Conservation (phyloP, 92 coral and sea anemone species). For the Epizoanthus ramosus region DNA sequence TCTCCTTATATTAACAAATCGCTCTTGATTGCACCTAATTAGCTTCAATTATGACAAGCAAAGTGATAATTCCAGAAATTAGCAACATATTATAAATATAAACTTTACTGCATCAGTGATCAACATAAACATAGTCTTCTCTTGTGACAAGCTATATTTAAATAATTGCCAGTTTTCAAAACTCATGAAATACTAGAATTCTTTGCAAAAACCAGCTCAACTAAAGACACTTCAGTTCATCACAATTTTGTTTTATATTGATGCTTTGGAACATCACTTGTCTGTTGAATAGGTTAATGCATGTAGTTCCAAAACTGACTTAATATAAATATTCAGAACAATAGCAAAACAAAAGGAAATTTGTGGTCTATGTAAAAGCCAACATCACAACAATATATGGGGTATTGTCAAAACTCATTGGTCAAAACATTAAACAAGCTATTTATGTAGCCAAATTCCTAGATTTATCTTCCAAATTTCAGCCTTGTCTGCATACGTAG, state of each 20-base stretch:
- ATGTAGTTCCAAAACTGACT: neutral
- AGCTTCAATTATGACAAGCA: neutral
- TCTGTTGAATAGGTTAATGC: too few species aligned
- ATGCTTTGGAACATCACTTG: too few species aligned
- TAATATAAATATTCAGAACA: neutral
- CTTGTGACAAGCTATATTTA: neutral
- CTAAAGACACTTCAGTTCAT: too few species aligned
- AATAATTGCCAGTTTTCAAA: neutral
- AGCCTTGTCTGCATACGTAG: neutral
- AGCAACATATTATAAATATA: neutral
- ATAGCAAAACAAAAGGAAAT: slow-evolving; percentile 3
- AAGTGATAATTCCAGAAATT: neutral
- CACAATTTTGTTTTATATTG: too few species aligned
- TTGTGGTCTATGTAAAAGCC: neutral
- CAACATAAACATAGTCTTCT: neutral
- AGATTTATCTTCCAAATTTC: slow-evolving; percentile 7
- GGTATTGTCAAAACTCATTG: neutral
- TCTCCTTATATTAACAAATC: neutral
- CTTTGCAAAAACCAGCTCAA: too few species aligned
- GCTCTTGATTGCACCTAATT: slow-evolving; percentile 21
- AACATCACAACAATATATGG: slow-evolving; percentile 13
- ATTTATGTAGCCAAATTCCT: slow-evolving; percentile 1
- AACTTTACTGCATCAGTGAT: slow-evolving; percentile 27
- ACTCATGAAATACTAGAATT: too few species aligned
- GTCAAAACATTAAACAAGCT: neutral